Base-by-base conservation (phyloP, 2,797 vertebrate species). In the Sebastes variabilis region DNA sequence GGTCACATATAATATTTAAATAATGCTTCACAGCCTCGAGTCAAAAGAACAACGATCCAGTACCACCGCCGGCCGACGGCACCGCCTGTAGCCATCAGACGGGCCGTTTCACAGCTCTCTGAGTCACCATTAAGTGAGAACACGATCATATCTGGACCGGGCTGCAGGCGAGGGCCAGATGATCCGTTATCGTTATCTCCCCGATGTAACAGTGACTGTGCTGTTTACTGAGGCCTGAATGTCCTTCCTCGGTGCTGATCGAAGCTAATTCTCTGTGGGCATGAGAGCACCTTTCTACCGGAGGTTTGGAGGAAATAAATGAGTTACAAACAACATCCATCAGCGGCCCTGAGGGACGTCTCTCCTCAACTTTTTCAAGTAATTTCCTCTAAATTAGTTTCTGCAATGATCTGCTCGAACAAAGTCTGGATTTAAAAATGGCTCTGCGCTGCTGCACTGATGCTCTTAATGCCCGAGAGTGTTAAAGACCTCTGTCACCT, bases 231-330 rank as follows among this genome's bases (percentile, higher is more conserved):
- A 84, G 85, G 79, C 82, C 1, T 27, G 82, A 66, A 76, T 34
- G 74, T 79, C 81, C 78, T 89, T 70, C 76, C 54, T 86, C 67
- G 34, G 38, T 71, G 81, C 80, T 85, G 75, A 90, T 72, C 30
- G 14, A 93, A 89, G 82, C 66, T 22, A 66, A 81, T 90, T 87
- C 77, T 90, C 84, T 8, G 4, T 64, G 72, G 78, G 38, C 67
- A 75, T 20, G 67, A 84, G 18, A 73, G 54, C 52, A 66, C 66
- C 55, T 83, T 84, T 87, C 71, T 56, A 36, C 77, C 22, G 24
- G 56, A 77, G 69, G 72, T 80, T 66, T 49, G 54, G 70, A n/a
- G 66, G 25, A 87, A 90, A 89, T 61, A 84, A 87, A 89, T 77
- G 64, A 85, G 20, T 22, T 60, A 76, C 24, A 81, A 87, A 80